Percentiles rank a stretch among this genome's conserved stretches.
phyloP scores from a whole-genome alignment of 2,888 invertebrate species.

The Coecobrya sp. region DNA sequence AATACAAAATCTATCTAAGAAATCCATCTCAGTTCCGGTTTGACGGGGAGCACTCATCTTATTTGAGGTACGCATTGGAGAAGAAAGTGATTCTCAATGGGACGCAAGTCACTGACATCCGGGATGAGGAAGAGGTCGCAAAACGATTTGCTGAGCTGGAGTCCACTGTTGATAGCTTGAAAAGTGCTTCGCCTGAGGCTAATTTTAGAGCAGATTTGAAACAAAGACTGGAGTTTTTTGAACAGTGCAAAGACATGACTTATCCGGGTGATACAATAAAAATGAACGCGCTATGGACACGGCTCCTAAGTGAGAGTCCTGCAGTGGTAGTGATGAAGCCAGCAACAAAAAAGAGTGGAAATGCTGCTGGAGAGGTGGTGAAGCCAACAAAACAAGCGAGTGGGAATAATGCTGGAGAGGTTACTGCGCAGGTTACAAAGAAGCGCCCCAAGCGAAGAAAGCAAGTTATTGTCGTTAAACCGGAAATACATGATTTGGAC shows the following conservation, averaged over 20 bases:
- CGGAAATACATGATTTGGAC: background rate
- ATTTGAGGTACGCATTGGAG: background rate
- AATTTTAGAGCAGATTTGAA: background rate
- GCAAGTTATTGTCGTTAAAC: background rate
- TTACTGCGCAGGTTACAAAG: too few relatives aligned
- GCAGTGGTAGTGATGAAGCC: background rate
- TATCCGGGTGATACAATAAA: background rate
- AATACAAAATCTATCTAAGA: background rate
- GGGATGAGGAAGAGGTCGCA: background rate
- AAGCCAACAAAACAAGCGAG: too few relatives aligned
- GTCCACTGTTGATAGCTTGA: background rate
- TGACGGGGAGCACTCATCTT: background rate
- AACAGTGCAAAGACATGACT: background rate
- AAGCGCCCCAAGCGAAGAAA: background rate
- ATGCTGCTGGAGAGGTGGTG: background rate
- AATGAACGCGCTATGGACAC: background rate
- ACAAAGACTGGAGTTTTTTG: background rate
- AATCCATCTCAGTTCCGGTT: background rate
- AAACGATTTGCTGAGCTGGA: background rate
- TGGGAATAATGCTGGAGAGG: too few relatives aligned
- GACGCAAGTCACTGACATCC: background rate
- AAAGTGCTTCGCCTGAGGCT: background rate
- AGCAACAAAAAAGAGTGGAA: background rate
- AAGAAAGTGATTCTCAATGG: conserved; percentile 10
- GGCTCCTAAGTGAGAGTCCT: background rate